These are phyloP conservation scores for Loxodonta africana DNA, from an alignment of 2,113 vertebrate genomes.

Conservation along the genomic window DNA sequence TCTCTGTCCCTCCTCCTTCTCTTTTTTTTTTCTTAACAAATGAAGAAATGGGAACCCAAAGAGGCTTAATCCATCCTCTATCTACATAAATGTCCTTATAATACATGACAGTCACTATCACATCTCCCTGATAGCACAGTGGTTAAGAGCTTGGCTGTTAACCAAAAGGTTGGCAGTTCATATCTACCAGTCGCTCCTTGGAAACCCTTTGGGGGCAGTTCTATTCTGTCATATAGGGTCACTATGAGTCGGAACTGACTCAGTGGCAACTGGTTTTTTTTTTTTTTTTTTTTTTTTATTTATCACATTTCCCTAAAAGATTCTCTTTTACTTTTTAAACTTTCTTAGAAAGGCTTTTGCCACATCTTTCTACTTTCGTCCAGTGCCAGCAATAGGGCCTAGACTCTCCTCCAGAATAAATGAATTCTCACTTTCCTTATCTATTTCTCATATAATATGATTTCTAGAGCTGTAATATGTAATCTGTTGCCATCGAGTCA, in stretches of 20 bases:
- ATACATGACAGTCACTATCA: not conserved
- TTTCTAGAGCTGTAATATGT: not conserved
- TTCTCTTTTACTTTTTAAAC: not conserved
- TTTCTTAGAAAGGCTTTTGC: not conserved
- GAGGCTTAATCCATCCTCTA: not conserved
- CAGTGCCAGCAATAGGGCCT: not conserved
- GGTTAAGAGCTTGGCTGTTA: too few relatives aligned
- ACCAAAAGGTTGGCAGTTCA: too few relatives aligned
- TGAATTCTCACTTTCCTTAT: not conserved
- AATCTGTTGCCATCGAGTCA: too few relatives aligned
- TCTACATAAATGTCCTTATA: not conserved
- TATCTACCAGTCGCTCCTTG: too few relatives aligned
- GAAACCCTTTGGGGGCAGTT: too few relatives aligned
- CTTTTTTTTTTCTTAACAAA: not conserved
- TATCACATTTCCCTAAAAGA: not conserved
- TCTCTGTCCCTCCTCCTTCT: not conserved
- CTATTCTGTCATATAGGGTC: too few relatives aligned
- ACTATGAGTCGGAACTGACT: too few relatives aligned
- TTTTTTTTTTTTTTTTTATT: too few relatives aligned
- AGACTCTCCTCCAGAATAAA: not conserved
- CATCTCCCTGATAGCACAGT: too few relatives aligned
- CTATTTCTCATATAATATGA: conserved; percentile 9
- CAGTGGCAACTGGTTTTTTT: too few relatives aligned
- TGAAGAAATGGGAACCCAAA: not conserved
- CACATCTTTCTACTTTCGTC: not conserved